phyloP scores from a whole-genome alignment of 2,113 vertebrate species.

The Phyllostomus discolor region DNA sequence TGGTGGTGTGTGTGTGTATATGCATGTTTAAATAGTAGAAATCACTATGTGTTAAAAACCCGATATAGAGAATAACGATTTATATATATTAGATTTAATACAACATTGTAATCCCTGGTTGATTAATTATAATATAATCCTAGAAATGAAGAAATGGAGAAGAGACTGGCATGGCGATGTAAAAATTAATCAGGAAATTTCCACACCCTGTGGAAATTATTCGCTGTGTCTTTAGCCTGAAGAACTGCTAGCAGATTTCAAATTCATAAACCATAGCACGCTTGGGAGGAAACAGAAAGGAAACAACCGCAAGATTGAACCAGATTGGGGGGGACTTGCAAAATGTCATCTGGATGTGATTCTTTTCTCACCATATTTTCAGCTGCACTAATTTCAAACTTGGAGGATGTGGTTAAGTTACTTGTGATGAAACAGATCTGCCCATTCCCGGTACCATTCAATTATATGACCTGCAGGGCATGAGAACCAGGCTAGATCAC shows the following conservation, averaged over 20 bases:
- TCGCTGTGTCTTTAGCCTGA: background rate
- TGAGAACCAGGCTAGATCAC: background rate
- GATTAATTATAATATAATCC: background rate
- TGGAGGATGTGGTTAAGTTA: slow-evolving; percentile 32
- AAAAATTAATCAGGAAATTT: background rate
- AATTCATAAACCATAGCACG: background rate
- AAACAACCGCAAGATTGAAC: background rate
- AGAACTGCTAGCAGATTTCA: background rate
- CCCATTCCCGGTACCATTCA: background rate
- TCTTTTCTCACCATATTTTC: slow-evolving; percentile 40
- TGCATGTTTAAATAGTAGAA: background rate
- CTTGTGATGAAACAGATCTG: background rate
- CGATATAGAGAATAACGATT: background rate
- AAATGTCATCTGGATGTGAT: slow-evolving; percentile 43
- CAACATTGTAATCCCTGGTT: background rate
- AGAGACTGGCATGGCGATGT: background rate
- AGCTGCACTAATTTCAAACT: background rate
- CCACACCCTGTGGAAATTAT: background rate
- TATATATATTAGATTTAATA: background rate
- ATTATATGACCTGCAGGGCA: background rate
- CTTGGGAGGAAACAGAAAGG: slow-evolving; percentile 15
- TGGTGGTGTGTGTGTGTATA: background rate
- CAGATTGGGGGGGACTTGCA: background rate
- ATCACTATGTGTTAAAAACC: background rate
- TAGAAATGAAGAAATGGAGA: background rate